Conservation (phyloP, 1,140 invertebrate genomes). For the Plodia interpunctella region DNA sequence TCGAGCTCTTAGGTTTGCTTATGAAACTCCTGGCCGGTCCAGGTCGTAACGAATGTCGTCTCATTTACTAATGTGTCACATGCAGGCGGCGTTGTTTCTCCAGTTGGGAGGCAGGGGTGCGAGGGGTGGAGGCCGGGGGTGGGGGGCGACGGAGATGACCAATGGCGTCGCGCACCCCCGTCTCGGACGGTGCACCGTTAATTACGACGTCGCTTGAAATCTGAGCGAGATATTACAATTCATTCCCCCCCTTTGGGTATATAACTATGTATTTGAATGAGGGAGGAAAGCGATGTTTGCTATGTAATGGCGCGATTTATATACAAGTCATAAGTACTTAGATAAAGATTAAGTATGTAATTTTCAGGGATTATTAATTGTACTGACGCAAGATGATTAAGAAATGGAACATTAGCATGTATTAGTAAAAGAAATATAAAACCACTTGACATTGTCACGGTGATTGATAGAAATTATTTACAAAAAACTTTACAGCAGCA, state of each 20-base stretch:
- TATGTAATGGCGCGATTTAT: background rate
- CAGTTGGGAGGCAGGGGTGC: slow-evolving; percentile 21
- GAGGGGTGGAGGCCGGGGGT: slow-evolving; percentile 17
- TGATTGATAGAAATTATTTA: too few relatives aligned
- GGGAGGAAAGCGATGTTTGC: background rate
- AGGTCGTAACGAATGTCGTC: slow-evolving; percentile 66
- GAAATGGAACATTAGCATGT: too few relatives aligned
- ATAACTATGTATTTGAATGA: slow-evolving; percentile 4
- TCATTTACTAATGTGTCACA: slow-evolving; percentile 77
- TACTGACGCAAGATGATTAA: too few relatives aligned
- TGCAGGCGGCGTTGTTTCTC: slow-evolving; percentile 71
- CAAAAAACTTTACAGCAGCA: too few relatives aligned
- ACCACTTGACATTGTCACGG: too few relatives aligned
- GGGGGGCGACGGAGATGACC: slow-evolving; percentile 38
- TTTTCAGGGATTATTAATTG: too few relatives aligned
- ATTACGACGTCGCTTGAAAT: slow-evolving; percentile 32
- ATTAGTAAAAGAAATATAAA: too few relatives aligned
- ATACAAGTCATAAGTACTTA: too few relatives aligned
- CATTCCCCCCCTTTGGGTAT: slow-evolving; percentile 7
- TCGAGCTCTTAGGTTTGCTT: slow-evolving; percentile 12
- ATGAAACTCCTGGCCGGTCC: slow-evolving; percentile 29
- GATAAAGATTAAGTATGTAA: too few relatives aligned
- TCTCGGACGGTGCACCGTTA: slow-evolving; percentile 41
- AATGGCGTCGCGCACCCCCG: slow-evolving; percentile 42
- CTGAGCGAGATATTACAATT: slow-evolving; percentile 12